phyloP scores from a whole-genome alignment of 1,140 invertebrate species.

The Lucilia sericata region DNA sequence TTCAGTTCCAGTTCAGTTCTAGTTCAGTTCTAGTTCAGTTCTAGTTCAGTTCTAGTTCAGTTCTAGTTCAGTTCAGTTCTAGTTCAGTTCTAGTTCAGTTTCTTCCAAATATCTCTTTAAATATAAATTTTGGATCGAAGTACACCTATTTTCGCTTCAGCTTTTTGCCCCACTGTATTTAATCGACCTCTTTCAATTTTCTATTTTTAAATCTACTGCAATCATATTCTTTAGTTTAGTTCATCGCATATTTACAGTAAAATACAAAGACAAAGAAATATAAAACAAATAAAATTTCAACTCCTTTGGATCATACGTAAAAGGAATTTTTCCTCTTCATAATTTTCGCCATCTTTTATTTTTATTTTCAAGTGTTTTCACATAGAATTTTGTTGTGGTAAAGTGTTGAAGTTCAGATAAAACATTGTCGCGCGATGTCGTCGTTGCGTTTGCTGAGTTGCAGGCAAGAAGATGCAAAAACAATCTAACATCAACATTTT shows the following conservation, averaged over 20 bases:
- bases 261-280: not conserved
- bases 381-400: conserved; percentile 31
- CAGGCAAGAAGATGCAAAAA: not conserved
- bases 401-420: conserved; percentile 43
- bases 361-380: conserved; percentile 7
- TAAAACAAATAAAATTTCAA: not conserved
- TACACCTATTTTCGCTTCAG: too few species aligned
- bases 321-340: not conserved
- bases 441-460: not conserved
- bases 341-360: not conserved
- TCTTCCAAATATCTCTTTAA: too few species aligned
- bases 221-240: not conserved
- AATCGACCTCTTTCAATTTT: not conserved
- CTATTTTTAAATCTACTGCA: not conserved
- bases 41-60: too few species aligned
- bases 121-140: too few species aligned
- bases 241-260: not conserved
- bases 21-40: too few species aligned
- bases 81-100: too few species aligned
- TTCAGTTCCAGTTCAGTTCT: too few species aligned
- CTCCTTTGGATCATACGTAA: not conserved
- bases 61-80: too few species aligned
- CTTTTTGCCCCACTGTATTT: not conserved
- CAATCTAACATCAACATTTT: conserved; percentile 7
- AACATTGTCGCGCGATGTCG: conserved; percentile 16